These are phyloP conservation scores for Andrena flavipes DNA, from an alignment of 2,888 invertebrate species.

Conservation along the genomic window DNA sequence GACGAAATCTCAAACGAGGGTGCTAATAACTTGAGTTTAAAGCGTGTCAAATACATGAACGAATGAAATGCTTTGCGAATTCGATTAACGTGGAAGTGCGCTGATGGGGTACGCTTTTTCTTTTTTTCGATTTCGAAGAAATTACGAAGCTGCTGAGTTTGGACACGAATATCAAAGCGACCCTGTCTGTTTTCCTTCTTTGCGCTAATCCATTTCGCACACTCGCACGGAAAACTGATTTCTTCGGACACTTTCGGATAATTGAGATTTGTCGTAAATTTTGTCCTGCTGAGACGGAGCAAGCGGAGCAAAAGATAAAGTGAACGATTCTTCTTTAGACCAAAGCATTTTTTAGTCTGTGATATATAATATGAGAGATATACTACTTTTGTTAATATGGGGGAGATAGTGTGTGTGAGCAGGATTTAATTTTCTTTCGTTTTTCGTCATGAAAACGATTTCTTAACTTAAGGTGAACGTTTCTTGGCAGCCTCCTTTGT, in stretches of 20 bases:
- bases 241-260: conserved; percentile 25
- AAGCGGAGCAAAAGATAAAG: conserved; percentile 39
- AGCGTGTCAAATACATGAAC: conserved; percentile 34
- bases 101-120: conserved; percentile 51
- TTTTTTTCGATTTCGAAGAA: background rate
- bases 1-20: conserved; percentile 68
- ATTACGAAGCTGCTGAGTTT: background rate
- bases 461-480: conserved; percentile 31
- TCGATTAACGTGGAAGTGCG: conserved; percentile 55
- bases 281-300: conserved; percentile 17
- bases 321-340: conserved; percentile 78
- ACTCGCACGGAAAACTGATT: conserved; percentile 29
- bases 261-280: conserved; percentile 24
- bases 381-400: conserved; percentile 77
- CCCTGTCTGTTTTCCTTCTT: conserved; percentile 24
- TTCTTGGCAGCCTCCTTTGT: conserved; percentile 48
- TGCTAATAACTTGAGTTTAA: conserved; percentile 72
- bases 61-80: conserved; percentile 61
- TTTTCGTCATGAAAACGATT: conserved; percentile 36
- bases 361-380: conserved; percentile 81
- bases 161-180: background rate
- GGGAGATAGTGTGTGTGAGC: conserved; percentile 67
- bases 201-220: conserved; percentile 52
- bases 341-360: conserved; percentile 85
- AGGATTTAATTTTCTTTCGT: conserved; percentile 48